Evolutionary conservation across 2,113 vertebrate genomes (phyloP), one percentile per base, ranked within the genome.

Genomic region (Gallinago media): DNA sequence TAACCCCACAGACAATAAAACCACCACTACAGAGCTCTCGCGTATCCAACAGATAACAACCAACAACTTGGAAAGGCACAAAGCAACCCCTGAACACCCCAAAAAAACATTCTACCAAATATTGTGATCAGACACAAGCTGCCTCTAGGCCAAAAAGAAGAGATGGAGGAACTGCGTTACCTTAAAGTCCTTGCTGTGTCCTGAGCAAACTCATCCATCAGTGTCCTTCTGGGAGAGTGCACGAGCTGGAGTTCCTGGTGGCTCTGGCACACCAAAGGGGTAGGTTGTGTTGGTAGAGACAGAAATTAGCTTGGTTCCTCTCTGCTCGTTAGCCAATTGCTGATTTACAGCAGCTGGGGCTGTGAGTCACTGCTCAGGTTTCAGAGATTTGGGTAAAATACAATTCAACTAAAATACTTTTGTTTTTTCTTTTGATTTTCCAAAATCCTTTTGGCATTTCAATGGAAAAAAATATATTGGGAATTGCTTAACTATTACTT

Each of bases 21-120:
- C 23, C 34, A 38, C 34, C 59, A 16, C 38, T 6, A 1, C 36
- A 56, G 36, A 66, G 20, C 29, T 58, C 46, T 58, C 21, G 2
- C 1, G 5, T 23, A 27, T 26, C 11, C 23, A n/a, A 46, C 27
- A 44, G 13, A 12, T 56, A 91, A 56, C 40, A 27, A 13, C 11
- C 70, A 82, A 11, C 20, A 62, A 40, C 8, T 27, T n/a, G 17
- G 14, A 66, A 59, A 85, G 8, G 31, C 54, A 47, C 40, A 67
- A 44, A 46, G 0, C 27, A 79, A 34, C 10, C 1, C 4, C 36
- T 55, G 17, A 66, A 50, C 4, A 55, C 1, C 7, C 12, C 52
- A 78, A 59, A 3, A 62, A 76, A 90, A 34, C 4, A 34, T 31
- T 55, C 59, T 16, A 18, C 17, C 50, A 29, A 23, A 21, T 22